Conservation (phyloP, 2,113 vertebrate genomes). For the Siphamia tubifer region DNA sequence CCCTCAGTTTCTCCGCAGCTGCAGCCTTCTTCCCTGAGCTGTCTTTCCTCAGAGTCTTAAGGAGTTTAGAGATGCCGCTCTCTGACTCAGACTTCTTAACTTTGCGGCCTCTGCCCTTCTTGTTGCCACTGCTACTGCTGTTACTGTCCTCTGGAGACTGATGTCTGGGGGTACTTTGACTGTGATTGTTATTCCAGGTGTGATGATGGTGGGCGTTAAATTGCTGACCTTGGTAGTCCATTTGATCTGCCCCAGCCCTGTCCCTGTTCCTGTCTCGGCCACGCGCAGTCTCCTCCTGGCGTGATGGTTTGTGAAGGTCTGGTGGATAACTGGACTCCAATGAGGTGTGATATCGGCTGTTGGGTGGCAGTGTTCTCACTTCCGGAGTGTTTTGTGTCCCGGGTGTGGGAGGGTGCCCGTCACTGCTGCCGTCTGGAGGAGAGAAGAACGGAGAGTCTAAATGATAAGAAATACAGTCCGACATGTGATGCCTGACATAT, state of each 20-base stretch:
- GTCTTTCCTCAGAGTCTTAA: constrained; percentile 81
- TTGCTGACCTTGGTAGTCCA: constrained; percentile 84
- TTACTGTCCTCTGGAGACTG: constrained; percentile 81
- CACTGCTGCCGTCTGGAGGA: constrained; percentile 94
- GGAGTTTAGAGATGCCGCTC: constrained; percentile 81
- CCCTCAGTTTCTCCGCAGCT: constrained; percentile 80
- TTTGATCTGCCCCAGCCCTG: constrained; percentile 80
- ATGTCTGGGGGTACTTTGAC: constrained; percentile 79
- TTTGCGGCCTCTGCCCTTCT: constrained; percentile 76
- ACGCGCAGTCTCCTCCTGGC: constrained; percentile 85
- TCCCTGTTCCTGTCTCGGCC: constrained; percentile 80
- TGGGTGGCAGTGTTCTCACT: constrained; percentile 86
- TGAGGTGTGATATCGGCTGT: constrained; percentile 88
- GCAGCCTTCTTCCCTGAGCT: constrained; percentile 79
- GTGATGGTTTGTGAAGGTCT: constrained; percentile 95
- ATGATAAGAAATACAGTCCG: not conserved
- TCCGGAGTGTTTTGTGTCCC: constrained; percentile 95
- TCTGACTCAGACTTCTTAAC: constrained; percentile 83
- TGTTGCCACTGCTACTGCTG: constrained; percentile 57
- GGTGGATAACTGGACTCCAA: constrained; percentile 95
- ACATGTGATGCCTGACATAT: not conserved
- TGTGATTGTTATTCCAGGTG: constrained; percentile 88
- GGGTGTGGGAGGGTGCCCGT: constrained; percentile 92
- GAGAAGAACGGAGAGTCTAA: not conserved
- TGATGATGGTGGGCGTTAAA: constrained; percentile 84